Percentiles rank a stretch among this genome's conserved stretches.
These are phyloP conservation scores for Bombus waltoni DNA, from an alignment of 1,140 invertebrate species.

Conservation along the genomic window DNA sequence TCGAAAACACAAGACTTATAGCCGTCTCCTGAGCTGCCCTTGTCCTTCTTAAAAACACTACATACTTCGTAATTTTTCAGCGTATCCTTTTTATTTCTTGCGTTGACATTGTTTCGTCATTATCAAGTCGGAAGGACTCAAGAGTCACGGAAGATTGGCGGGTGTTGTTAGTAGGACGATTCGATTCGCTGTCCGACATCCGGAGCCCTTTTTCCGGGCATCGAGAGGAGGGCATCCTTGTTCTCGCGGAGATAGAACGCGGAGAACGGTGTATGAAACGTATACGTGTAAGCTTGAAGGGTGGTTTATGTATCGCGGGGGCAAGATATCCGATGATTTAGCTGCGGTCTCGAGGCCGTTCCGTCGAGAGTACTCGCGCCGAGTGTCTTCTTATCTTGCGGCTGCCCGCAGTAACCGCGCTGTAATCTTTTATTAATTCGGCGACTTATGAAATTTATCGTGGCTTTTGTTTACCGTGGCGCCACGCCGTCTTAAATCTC, in stretches of 20 bases:
- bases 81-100: neutral
- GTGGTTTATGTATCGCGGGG: constrained; percentile 82
- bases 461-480: constrained; percentile 81
- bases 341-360: constrained; percentile 75
- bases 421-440: constrained; percentile 84
- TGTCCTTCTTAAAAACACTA: neutral
- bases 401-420: constrained; percentile 77
- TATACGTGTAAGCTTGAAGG: constrained; percentile 80
- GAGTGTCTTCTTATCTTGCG: constrained; percentile 79
- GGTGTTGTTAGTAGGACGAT: neutral
- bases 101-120: neutral
- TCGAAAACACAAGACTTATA: neutral
- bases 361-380: constrained; percentile 60
- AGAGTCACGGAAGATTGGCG: neutral
- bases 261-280: constrained; percentile 58
- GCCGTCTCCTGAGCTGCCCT: no score
- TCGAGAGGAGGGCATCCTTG: constrained; percentile 50
- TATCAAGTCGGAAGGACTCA: no score
- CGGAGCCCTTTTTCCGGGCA: constrained; percentile 47
- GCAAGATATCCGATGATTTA: constrained; percentile 84
- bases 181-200: constrained; percentile 45
- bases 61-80: neutral
- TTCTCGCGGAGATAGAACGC: constrained; percentile 56
- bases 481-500: constrained; percentile 77
- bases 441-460: constrained; percentile 83